phyloP scores from a whole-genome alignment of 2,113 vertebrate genomes.

The Struthio camelus region DNA sequence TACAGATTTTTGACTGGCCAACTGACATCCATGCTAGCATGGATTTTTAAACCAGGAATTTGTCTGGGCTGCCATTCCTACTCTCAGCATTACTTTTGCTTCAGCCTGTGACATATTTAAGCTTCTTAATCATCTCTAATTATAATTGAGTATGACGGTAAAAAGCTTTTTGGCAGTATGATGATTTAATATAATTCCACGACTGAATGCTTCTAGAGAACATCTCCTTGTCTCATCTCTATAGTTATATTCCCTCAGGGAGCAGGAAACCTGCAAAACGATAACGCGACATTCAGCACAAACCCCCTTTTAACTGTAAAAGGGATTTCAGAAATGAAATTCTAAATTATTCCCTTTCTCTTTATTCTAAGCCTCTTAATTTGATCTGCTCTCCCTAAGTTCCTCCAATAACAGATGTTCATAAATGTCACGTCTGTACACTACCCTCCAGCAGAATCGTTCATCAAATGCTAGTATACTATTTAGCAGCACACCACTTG shows the following conservation, averaged over 20 bases:
- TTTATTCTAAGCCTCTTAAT: constrained; percentile 37
- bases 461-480: background rate
- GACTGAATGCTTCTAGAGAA: constrained; percentile 31
- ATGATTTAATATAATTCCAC: constrained; percentile 54
- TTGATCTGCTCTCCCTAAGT: background rate
- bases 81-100: constrained; percentile 19
- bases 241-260: constrained; percentile 40
- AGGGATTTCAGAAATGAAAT: constrained; percentile 53
- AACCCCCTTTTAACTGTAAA: constrained; percentile 31
- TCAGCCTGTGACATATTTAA: constrained; percentile 39
- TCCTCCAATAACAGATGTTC: background rate
- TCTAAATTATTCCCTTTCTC: constrained; percentile 31
- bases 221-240: constrained; percentile 44
- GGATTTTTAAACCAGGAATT: constrained; percentile 42
- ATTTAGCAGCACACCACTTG: background rate
- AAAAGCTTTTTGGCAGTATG: constrained; percentile 40
- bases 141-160: constrained; percentile 25
- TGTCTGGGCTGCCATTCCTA: constrained; percentile 44
- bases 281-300: constrained; percentile 11
- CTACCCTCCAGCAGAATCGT: background rate
- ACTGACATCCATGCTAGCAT: background rate
- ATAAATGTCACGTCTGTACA: background rate
- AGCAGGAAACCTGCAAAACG: constrained; percentile 1
- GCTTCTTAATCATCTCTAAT: constrained; percentile 48
- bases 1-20: background rate